Evolutionary conservation across 2,888 invertebrate species (phyloP).

Genomic region (Philopedon plagiatum): DNA sequence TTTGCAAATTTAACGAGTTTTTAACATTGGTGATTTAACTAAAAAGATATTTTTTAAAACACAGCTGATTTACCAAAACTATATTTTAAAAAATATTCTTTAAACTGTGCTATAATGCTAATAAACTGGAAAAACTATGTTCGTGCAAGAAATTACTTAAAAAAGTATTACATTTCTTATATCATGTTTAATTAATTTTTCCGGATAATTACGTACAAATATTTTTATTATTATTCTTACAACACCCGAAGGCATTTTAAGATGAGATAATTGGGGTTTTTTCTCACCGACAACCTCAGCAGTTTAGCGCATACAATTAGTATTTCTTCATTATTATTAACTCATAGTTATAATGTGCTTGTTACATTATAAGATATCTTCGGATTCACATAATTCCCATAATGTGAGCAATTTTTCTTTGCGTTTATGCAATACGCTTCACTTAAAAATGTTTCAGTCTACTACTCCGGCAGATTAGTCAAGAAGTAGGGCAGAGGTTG

Average conservation of each 20-base stretch:
- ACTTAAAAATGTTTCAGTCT: conserved; percentile 8
- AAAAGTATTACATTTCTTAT: not conserved
- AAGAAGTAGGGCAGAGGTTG: conserved; percentile 1
- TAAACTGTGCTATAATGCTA: too few relatives aligned
- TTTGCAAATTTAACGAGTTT: too few relatives aligned
- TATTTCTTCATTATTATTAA: conserved; percentile 18
- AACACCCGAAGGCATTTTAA: not conserved
- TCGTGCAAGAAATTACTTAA: conserved; percentile 4
- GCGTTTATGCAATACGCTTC: conserved; percentile 2
- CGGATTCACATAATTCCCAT: conserved; percentile 18
- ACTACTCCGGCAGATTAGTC: not conserved
- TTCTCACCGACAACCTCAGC: not conserved
- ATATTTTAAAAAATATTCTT: too few relatives aligned
- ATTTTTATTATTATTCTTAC: conserved; percentile 17
- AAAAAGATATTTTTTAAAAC: too few relatives aligned
- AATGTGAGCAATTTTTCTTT: conserved; percentile 17
- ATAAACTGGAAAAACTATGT: not conserved
- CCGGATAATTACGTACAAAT: conserved; percentile 1
- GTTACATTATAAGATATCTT: conserved; percentile 11
- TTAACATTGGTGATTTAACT: too few relatives aligned
- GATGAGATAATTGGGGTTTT: not conserved
- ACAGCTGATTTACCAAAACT: too few relatives aligned
- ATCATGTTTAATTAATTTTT: conserved; percentile 3
- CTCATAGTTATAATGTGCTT: conserved; percentile 12
- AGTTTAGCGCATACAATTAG: conserved; percentile 14